A percentile compares a stretch with the other conserved stretches of the same genome.
These are phyloP conservation scores for Ecdyonurus torrentis DNA, from an alignment of 2,888 invertebrate species.

Conservation along the genomic window DNA sequence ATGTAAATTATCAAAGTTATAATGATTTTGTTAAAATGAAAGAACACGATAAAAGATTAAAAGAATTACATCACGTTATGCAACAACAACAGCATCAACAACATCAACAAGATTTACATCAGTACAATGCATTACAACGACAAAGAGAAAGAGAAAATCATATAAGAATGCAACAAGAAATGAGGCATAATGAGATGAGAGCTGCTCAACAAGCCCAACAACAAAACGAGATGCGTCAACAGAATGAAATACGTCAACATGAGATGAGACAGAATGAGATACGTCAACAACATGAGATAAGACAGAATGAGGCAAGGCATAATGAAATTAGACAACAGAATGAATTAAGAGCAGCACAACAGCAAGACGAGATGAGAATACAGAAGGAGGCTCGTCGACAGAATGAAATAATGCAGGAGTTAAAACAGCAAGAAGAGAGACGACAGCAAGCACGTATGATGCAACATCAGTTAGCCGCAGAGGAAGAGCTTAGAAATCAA, in stretches of 20 bases:
- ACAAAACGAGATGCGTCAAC: conserved; percentile 17
- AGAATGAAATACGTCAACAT: conserved; percentile 23
- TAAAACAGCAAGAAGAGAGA: conserved; percentile 24
- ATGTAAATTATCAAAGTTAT: background rate
- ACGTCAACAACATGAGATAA: conserved; percentile 20
- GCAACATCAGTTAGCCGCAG: conserved; percentile 18
- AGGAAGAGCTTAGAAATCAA: conserved; percentile 8
- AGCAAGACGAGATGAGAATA: conserved; percentile 21
- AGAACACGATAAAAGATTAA: background rate
- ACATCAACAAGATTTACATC: conserved; percentile 4
- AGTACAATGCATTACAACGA: background rate
- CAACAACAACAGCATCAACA: conserved; percentile 6
- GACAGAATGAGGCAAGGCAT: conserved; percentile 14
- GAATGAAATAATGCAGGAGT: conserved; percentile 15
- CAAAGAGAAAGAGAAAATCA: background rate
- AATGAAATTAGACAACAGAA: conserved; percentile 16
- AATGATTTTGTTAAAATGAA: background rate
- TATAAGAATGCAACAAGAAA: conserved; percentile 12
- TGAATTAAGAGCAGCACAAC: conserved; percentile 23
- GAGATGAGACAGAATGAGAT: conserved; percentile 23
- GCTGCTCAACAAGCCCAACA: conserved; percentile 16
- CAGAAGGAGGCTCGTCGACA: conserved; percentile 20
- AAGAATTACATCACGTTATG: background rate
- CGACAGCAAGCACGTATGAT: conserved; percentile 19
- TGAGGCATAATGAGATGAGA: conserved; percentile 17